Evolutionary conservation across 2,888 invertebrate species (phyloP), one percentile per base, ranked within the genome.

Genomic region (Nowickia ferox): DNA sequence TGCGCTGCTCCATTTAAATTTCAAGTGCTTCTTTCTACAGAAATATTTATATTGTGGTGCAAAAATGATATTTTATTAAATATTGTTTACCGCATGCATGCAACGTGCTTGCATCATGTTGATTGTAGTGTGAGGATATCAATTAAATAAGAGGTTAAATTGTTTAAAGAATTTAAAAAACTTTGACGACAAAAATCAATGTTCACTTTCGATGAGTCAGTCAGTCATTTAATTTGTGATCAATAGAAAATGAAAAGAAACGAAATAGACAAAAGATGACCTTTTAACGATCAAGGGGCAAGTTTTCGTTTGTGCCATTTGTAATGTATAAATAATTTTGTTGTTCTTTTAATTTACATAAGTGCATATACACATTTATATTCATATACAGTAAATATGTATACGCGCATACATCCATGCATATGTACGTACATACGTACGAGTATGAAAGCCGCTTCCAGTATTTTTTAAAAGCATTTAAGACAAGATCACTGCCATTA

Each of bases 401-500:
- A 30, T 4, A 30, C 22, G 1, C 4, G 4, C 30, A 22, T 30
- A 30, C 4, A 4, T 30, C 2, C 4, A 0, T 4, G 30, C 0
- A 4, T 4, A 30, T 30, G 4, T 30, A 30, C 30, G 30, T 30
- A 30, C 30, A 30, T 65, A 19, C 30, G 13, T 38, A 15, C 2
- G 51, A 66, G 8, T 51, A 38, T 17, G 30, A 59, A 80, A 30
- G 65, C 59, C 42, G 59, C 44, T 51, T 15, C 30, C 48, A 48
- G n/a, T 55, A 10, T 53, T 44, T n/a, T 40, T 42, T 22, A 44
- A 53, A n/a, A 51, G 15, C 30, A 17, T 55, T 59, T 57, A 53
- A 76, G 42, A 38, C 75, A 83, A 86, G 86, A 86, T 86, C 86
- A 86, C 63, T 83, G 86, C 22, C 86, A 83, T 69, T 57, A 86